A percentile compares a stretch with the other conserved stretches of the same genome.
Evolutionary conservation across 2,888 invertebrate species (phyloP).

Genomic region (Salticus scenicus): DNA sequence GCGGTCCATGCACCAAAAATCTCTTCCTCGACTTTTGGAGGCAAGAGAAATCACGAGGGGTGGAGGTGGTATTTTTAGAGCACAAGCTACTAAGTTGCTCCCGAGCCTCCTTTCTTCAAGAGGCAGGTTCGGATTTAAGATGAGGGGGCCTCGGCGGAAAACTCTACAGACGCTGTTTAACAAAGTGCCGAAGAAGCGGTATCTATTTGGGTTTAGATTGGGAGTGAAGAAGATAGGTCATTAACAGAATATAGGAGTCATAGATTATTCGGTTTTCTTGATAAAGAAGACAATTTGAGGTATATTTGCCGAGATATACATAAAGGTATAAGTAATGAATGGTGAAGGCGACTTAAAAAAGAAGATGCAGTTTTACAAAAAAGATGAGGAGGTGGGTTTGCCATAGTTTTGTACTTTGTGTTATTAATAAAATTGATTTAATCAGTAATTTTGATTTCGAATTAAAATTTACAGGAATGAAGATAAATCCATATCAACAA

Average conservation of each 20-base stretch:
- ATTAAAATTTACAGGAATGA: too few species aligned
- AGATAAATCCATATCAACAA: too few species aligned
- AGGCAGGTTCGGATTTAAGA: constrained; percentile 5
- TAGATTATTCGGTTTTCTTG: background rate
- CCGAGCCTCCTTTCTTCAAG: constrained; percentile 7
- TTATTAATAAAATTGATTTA: too few species aligned
- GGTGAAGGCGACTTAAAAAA: too few species aligned
- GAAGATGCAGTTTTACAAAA: too few species aligned
- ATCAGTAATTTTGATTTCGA: too few species aligned
- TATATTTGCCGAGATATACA: too few species aligned
- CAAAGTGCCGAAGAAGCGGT: constrained; percentile 33
- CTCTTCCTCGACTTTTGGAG: constrained; percentile 28
- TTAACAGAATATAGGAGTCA: background rate
- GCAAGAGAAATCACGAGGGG: background rate
- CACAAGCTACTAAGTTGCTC: constrained; percentile 53
- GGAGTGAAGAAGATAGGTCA: background rate
- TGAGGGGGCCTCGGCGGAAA: background rate
- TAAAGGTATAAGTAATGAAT: too few species aligned
- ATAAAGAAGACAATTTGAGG: too few species aligned
- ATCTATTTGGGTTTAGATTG: background rate
- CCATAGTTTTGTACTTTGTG: too few species aligned
- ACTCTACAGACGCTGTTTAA: constrained; percentile 21
- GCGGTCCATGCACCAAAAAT: background rate
- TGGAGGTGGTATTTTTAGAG: constrained; percentile 54
- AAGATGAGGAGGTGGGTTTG: too few species aligned